Evolutionary conservation across 2,888 invertebrate genomes (phyloP).

Genomic region (Tenthredo livida): DNA sequence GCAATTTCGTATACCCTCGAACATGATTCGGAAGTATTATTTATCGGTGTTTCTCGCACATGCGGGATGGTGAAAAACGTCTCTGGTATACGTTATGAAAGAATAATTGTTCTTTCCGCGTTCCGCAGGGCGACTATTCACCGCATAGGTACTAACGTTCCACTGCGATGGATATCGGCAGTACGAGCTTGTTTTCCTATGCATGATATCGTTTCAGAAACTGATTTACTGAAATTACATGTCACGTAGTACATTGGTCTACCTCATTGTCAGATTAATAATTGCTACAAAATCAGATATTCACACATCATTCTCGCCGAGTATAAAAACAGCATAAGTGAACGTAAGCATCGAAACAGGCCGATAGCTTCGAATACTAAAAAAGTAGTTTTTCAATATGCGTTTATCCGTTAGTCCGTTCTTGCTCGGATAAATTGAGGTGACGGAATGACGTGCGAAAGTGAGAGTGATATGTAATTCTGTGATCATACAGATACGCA

Average conservation of each 20-base stretch:
- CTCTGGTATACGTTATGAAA: background rate
- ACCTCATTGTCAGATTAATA: background rate
- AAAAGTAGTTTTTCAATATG: background rate
- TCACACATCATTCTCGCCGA: too few relatives aligned
- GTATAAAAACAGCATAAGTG: too few relatives aligned
- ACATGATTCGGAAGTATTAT: background rate
- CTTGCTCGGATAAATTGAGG: background rate
- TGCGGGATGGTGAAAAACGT: conserved; percentile 6
- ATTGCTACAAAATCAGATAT: background rate
- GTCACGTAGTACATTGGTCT: too few relatives aligned
- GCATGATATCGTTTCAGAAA: background rate
- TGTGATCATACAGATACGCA: background rate
- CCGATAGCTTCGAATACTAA: background rate
- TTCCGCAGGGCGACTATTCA: background rate
- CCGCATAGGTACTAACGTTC: background rate
- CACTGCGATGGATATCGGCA: conserved; percentile 37
- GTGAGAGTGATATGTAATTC: background rate
- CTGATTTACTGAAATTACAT: background rate
- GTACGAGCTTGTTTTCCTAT: background rate
- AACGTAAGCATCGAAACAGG: background rate
- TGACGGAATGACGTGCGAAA: conserved; percentile 12
- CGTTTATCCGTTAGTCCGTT: background rate
- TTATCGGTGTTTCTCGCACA: background rate
- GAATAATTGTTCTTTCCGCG: background rate
- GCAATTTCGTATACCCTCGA: background rate